Percentiles rank a stretch among this genome's conserved stretches.
phyloP scores from a whole-genome alignment of 2,888 invertebrate genomes.

The Dermolepida albohirtum region DNA sequence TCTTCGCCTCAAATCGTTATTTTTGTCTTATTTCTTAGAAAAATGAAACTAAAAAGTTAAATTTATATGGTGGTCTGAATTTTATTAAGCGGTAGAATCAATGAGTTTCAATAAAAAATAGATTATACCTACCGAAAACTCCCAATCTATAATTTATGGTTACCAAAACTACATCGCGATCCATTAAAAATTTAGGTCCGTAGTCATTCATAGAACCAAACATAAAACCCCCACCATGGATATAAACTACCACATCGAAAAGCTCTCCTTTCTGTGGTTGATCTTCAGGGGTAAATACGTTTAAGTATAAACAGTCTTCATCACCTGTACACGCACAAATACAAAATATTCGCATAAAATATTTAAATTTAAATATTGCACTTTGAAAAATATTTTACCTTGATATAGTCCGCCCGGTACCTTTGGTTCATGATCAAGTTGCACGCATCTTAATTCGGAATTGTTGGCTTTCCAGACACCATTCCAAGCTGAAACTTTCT shows the following conservation, averaged over 20 bases:
- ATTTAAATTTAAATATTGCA: background rate
- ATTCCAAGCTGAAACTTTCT: conserved; percentile 68
- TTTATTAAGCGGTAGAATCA: too few relatives aligned
- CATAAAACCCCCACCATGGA: conserved; percentile 75
- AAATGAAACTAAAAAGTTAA: too few relatives aligned
- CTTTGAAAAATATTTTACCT: conserved; percentile 31
- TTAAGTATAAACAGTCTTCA: conserved; percentile 74
- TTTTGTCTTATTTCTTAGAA: too few relatives aligned
- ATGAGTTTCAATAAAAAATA: too few relatives aligned
- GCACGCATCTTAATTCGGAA: conserved; percentile 26
- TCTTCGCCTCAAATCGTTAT: too few relatives aligned
- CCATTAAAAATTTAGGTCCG: conserved; percentile 71
- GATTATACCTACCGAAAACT: conserved; percentile 67
- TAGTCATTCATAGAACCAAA: conserved; percentile 70
- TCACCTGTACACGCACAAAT: conserved; percentile 59
- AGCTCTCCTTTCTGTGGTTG: conserved; percentile 21
- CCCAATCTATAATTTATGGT: conserved; percentile 77
- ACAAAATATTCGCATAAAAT: background rate
- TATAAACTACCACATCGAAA: conserved; percentile 71
- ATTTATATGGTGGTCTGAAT: too few relatives aligned
- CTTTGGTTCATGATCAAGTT: conserved; percentile 39
- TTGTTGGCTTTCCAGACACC: conserved; percentile 72
- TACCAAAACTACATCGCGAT: conserved; percentile 72
- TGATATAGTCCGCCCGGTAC: conserved; percentile 24
- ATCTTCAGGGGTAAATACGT: conserved; percentile 68